phyloP scores from a whole-genome alignment of 2,888 invertebrate species.

The Allolobophora icterica region DNA sequence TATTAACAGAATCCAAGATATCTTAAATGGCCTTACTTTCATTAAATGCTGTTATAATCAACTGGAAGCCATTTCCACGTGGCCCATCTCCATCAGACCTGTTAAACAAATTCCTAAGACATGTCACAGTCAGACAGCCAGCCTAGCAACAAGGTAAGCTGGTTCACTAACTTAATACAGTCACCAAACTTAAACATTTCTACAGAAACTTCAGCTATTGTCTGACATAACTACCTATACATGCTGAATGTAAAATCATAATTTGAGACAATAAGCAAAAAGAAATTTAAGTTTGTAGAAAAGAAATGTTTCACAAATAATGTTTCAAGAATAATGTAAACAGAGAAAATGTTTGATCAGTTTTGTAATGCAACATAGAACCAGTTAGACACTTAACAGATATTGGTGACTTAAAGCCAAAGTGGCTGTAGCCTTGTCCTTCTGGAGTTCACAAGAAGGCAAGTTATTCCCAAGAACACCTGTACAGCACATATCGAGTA shows the following conservation, averaged over 20 bases:
- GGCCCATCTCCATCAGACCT: conserved; percentile 54
- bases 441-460: not conserved
- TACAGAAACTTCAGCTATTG: too few species aligned
- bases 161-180: too few species aligned
- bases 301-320: not conserved
- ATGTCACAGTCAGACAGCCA: too few species aligned
- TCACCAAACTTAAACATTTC: too few species aligned
- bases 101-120: conserved; percentile 23
- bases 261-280: not conserved
- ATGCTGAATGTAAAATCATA: not conserved
- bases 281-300: not conserved
- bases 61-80: conserved; percentile 60
- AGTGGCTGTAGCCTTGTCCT: not conserved
- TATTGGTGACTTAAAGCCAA: not conserved
- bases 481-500: not conserved
- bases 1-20: not conserved
- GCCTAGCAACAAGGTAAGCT: too few species aligned
- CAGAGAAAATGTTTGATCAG: not conserved
- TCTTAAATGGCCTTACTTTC: conserved; percentile 43
- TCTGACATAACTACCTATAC: too few species aligned
- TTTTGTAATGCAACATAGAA: not conserved
- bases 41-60: conserved; percentile 61
- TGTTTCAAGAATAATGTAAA: not conserved
- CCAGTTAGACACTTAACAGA: not conserved
- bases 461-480: not conserved